Base-by-base conservation (phyloP, 2,888 invertebrate genomes). In the Biston stratarius region DNA sequence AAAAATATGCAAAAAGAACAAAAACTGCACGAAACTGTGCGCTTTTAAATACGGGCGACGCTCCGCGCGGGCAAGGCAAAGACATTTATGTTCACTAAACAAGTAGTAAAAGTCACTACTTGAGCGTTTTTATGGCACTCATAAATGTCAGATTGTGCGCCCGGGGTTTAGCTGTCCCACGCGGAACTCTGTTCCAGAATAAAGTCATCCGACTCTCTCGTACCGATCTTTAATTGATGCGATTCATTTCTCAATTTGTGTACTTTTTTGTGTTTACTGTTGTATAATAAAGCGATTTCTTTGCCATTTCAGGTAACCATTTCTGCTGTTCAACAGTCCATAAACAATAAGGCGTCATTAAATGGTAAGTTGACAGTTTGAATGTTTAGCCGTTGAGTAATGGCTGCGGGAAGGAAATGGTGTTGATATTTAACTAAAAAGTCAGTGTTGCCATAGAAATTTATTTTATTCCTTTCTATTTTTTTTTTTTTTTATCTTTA, bases 41-140 rank as follows among this genome's bases (percentile, higher is more conserved):
- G 92, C 92, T 93, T 94, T 93, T 94, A 93, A 94, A 94, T 94
- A 93, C 92, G 92, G 90, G 83, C 89, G 92, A 92, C 88, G 91
- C 89, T 88, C 88, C 89, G 86, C 90, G 87, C 89, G 92, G 89
- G 92, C 84, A 92, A 93, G 90, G 92, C 92, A 92, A 92, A 94
- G 94, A 94, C 94, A 94, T 94, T 94, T 94, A 94, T 94, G 94
- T 94, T 92, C 94, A 93, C 94, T 94, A 94, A 94, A 94, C 94
- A 94, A 94, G 94, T 94, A 94, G 94, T 94, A 94, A 94, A 94
- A 94, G 94, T 94, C 94, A 93, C 92, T 94, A 89, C 93, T 94
- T 94, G 94, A 94, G 93, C 92, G 94, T 94, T 94, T 94, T 94
- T 94, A 94, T 94, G 91, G 92, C 93, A 89, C 90, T 94, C 94